Conservation (phyloP, 2,113 vertebrate genomes). For the Poicephalus gulielmi region DNA sequence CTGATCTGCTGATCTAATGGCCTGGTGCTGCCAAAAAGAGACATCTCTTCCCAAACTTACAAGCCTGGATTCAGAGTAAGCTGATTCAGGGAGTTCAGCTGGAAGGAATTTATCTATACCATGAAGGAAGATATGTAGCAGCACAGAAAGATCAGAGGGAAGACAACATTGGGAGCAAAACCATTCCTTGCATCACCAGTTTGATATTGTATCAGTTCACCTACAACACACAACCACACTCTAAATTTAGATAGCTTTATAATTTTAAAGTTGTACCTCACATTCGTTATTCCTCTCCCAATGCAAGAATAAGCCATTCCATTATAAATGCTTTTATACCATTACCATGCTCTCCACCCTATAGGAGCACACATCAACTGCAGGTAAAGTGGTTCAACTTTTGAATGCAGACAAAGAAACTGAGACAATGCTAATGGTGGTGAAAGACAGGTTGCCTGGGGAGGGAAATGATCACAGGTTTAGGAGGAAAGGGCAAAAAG, state of each 20-base stretch:
- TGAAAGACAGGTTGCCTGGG: not conserved
- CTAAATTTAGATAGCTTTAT: slow-evolving; percentile 37
- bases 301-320: not conserved
- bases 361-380: slow-evolving; percentile 8
- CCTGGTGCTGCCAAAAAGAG: not conserved
- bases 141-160: not conserved
- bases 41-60: not conserved
- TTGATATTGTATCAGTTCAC: not conserved
- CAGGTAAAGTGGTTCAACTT: not conserved
- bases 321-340: not conserved
- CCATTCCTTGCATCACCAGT: not conserved
- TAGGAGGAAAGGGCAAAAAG: not conserved
- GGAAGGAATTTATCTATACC: not conserved
- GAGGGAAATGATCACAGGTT: slow-evolving; percentile 30
- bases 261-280: not conserved
- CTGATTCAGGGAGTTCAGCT: not conserved
- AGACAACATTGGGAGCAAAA: not conserved
- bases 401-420: slow-evolving; percentile 5
- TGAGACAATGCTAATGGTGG: not conserved
- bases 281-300: not conserved
- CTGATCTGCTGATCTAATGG: not conserved
- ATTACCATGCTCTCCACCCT: not conserved
- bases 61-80: not conserved
- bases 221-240: not conserved
- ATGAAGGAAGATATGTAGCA: not conserved